Base-by-base conservation (phyloP, 2,113 vertebrate genomes). In the Rhynchopsitta pachyrhyncha region DNA sequence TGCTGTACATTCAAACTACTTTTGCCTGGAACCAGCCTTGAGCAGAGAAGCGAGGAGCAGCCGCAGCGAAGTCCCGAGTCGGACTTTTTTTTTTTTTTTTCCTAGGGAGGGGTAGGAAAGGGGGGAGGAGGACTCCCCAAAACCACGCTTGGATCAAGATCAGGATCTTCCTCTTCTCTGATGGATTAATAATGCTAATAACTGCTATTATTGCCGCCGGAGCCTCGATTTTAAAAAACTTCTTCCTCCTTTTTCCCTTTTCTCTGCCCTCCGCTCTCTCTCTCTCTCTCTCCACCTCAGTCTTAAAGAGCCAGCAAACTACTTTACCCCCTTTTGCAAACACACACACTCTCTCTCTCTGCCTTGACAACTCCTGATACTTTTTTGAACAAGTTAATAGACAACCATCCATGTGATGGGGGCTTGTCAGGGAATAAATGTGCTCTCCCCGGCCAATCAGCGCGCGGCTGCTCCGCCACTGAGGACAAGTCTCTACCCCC, bases 301-400 rank as follows among this genome's bases (percentile, higher is more conserved):
- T 98, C 98, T 99, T 98, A 98, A 98, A 98, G 98, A 98, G 98
- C 98, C 98, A 99, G 98, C 98, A 98, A 98, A 99, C 98, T 98
- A 98, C 98, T 98, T 99, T 98, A 98, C 97, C 98, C 98, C 98
- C 96, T 98, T 98, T 97, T 97, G 97, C 98, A 98, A 98, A 97
- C 98, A 98, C 91, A 93, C 95, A 62, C 96, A 59, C 95, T 88
- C 82, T 97, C 98, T 97, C 96, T 97, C 98, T 98, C 98, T 98
- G 99, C 98, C 98, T 99, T 99, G 99, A 99, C 99, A 99, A 99
- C 99, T 99, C 99, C 99, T 98, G 99, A 99, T 99, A 99, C 98
- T 99, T 99, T 98, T 99, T 99, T 98, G 99, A 99, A 99, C 99
- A 99, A 99, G 99, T 99, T 99, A 99, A 99, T 99, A 99, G 99